A percentile compares a stretch with the other conserved stretches of the same genome.
Evolutionary conservation across 2,888 invertebrate species (phyloP).

Genomic region (Synergus laeviventris): DNA sequence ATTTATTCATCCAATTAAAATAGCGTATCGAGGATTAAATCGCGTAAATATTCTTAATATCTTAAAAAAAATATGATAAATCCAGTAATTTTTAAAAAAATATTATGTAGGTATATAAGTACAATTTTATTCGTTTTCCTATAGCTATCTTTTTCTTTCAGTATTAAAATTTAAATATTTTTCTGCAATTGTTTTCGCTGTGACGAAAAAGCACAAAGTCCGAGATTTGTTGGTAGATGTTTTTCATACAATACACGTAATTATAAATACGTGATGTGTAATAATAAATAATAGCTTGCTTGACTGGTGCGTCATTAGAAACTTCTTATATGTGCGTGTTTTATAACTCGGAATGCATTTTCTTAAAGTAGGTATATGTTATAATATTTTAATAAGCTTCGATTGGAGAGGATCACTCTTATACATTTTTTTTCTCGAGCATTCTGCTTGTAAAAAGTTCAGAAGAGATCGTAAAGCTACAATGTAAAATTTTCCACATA

Average conservation of each 20-base stretch:
- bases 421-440: slow-evolving; percentile 23
- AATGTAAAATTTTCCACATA: slow-evolving; percentile 13
- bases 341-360: slow-evolving; percentile 35
- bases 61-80: too few species aligned
- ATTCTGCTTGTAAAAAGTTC: slow-evolving; percentile 10
- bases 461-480: slow-evolving; percentile 18
- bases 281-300: slow-evolving; percentile 38
- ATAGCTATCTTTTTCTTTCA: background rate
- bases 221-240: slow-evolving; percentile 24
- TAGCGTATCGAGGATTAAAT: too few species aligned
- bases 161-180: background rate
- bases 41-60: too few species aligned
- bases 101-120: too few species aligned
- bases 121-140: background rate
- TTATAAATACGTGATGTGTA: slow-evolving; percentile 27
- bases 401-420: slow-evolving; percentile 5
- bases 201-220: slow-evolving; percentile 21
- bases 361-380: slow-evolving; percentile 2
- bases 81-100: too few species aligned
- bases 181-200: slow-evolving; percentile 14
- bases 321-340: slow-evolving; percentile 15
- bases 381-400: slow-evolving; percentile 26
- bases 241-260: slow-evolving; percentile 28
- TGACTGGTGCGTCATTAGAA: slow-evolving; percentile 31
- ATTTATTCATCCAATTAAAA: too few species aligned